Evolutionary conservation across 2,797 vertebrate species (phyloP).

Genomic region (Leptoclinus maculatus): DNA sequence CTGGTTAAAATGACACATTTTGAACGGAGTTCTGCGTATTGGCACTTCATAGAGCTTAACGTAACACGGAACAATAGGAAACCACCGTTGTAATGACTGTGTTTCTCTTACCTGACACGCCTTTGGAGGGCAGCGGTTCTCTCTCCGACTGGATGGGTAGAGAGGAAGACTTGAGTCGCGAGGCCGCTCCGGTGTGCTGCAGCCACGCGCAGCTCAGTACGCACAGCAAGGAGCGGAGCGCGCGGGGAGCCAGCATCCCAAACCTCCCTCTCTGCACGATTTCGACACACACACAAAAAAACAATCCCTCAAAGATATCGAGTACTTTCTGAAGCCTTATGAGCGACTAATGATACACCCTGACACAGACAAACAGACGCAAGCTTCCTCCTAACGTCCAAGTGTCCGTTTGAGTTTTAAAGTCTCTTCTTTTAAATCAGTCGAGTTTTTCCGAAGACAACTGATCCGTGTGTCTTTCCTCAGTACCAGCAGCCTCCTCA

Average conservation of each 20-base stretch:
- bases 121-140: slow-evolving; percentile 89
- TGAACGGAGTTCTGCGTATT: neutral
- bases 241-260: slow-evolving; percentile 76
- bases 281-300: too few species aligned
- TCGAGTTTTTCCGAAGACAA: slow-evolving; percentile 9
- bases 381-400: neutral
- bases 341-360: too few species aligned
- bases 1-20: neutral
- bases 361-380: too few species aligned
- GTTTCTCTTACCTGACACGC: slow-evolving; percentile 85
- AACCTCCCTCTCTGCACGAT: neutral
- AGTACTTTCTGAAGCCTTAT: too few species aligned
- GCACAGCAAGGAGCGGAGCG: slow-evolving; percentile 74
- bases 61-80: too few species aligned
- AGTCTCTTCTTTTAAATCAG: neutral
- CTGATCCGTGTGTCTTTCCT: slow-evolving; percentile 27
- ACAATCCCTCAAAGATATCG: too few species aligned
- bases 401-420: neutral
- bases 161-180: slow-evolving; percentile 85
- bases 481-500: slow-evolving; percentile 54
- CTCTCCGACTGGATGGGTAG: slow-evolving; percentile 94
- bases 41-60: too few species aligned
- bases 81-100: too few species aligned
- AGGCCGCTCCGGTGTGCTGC: slow-evolving; percentile 73
- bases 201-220: slow-evolving; percentile 83